These are phyloP conservation scores for human (Homo sapiens) DNA, from an alignment of 2,113 vertebrate species.

Conservation along the genomic window DNA sequence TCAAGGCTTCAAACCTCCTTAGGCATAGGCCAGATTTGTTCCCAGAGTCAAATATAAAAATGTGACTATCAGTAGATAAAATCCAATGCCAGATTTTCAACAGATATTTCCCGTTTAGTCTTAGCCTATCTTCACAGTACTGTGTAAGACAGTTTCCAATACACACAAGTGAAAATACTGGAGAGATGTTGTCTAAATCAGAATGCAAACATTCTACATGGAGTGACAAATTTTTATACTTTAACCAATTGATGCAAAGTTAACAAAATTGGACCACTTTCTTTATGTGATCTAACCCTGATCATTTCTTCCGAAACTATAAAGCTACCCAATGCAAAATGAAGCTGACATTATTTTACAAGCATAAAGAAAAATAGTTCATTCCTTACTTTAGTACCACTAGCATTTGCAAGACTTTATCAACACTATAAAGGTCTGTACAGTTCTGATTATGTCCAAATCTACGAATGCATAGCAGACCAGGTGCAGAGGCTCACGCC, in stretches of 20 bases:
- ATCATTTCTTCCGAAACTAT: conserved; percentile 17
- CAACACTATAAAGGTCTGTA: background rate
- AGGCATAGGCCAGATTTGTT: background rate
- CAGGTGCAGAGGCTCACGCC: too few species aligned
- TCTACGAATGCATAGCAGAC: background rate
- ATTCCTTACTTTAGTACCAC: background rate
- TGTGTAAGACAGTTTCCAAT: background rate
- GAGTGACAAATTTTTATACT: background rate
- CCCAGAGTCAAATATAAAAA: background rate
- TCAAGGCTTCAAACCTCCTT: background rate
- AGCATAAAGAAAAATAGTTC: background rate
- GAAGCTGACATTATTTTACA: background rate
- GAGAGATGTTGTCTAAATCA: background rate
- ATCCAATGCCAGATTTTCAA: background rate
- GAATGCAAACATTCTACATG: background rate
- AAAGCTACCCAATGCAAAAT: background rate
- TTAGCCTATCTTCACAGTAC: background rate
- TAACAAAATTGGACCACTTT: background rate
- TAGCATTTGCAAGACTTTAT: background rate
- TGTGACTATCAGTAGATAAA: background rate
- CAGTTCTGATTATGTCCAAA: background rate
- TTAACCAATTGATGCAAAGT: background rate
- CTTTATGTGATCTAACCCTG: background rate
- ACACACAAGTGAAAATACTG: background rate
- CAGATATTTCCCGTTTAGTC: background rate